Evolutionary conservation across 2,797 vertebrate species (phyloP), one percentile per base, ranked within the genome.

Genomic region (Tapirus indicus): DNA sequence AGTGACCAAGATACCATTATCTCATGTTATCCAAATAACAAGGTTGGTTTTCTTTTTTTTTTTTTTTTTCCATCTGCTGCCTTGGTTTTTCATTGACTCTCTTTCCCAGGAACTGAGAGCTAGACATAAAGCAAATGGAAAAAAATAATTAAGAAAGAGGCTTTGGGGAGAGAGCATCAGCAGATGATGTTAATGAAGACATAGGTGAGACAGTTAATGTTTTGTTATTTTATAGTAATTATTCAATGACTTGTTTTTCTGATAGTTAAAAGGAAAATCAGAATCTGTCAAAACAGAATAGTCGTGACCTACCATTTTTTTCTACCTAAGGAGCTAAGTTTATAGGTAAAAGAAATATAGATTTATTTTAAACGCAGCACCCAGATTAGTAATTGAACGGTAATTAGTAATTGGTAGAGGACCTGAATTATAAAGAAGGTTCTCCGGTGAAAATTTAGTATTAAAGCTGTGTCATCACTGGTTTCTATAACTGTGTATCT

Each of bases 71-170:
- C 49, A n/a, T 35, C 32, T 79, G 5, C 6, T 6, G 62, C 12
- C 38, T 94, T 88, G 18, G 6, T 69, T 93, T 95, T 86, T 80
- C 66, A 91, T 64, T 92, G 60, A 20, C 49, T 96, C 9, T 60
- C 1, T 84, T 88, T 90, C 20, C 69, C 25, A 64, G 54, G 29
- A 93, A 72, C 23, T 88, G 54, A 93, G 25, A 80, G 17, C 8
- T 93, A 85, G 13, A 68, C 29, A 82, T n/a, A 78, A 64, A 10
- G 3, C 64, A 86, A 88, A 75, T 3, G 35, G 32, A 68, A 5
- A 56, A 75, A 56, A 64, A 56, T 13, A 83, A 56, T 83, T 83
- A 64, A 64, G 20, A 85, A 29, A 49, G 16, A 23, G 2, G 2
- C 47, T 93, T 23, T 85, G 62, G 35, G 49, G 47, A 80, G 20